Conservation (phyloP, 2,113 vertebrate genomes). For the Isurus oxyrinchus region DNA sequence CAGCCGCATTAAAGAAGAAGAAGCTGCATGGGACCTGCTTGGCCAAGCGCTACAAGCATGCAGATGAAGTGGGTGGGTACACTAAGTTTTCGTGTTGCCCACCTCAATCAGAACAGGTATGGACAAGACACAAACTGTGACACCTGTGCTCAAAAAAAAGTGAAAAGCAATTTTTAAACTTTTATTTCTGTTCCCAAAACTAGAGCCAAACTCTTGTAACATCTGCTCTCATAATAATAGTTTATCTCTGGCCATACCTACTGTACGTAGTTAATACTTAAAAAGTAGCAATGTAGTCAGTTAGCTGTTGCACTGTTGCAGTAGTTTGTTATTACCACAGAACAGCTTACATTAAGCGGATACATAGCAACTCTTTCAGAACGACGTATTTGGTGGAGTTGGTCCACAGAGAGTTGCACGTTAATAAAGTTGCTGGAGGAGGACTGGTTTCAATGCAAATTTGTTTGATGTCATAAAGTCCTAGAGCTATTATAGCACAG, state of each 20-base stretch:
- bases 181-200: background rate
- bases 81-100: too few relatives aligned
- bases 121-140: background rate
- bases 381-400: background rate
- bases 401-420: background rate
- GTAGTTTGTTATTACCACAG: background rate
- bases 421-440: background rate
- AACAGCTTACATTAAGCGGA: background rate
- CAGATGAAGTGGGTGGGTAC: too few relatives aligned
- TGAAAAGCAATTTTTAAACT: background rate
- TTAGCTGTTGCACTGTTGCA: too few relatives aligned
- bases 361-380: background rate
- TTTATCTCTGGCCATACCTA: background rate
- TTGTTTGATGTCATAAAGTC: background rate
- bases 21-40: too few relatives aligned
- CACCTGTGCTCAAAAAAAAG: background rate
- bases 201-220: too few relatives aligned
- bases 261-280: too few relatives aligned
- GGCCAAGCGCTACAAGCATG: too few relatives aligned
- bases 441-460: background rate
- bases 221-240: background rate
- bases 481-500: too few relatives aligned
- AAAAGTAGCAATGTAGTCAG: too few relatives aligned
- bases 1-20: too few relatives aligned
- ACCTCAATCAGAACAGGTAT: too few relatives aligned